Evolutionary conservation across 2,888 invertebrate genomes (phyloP).

Genomic region (Melinopterus prodromus): DNA sequence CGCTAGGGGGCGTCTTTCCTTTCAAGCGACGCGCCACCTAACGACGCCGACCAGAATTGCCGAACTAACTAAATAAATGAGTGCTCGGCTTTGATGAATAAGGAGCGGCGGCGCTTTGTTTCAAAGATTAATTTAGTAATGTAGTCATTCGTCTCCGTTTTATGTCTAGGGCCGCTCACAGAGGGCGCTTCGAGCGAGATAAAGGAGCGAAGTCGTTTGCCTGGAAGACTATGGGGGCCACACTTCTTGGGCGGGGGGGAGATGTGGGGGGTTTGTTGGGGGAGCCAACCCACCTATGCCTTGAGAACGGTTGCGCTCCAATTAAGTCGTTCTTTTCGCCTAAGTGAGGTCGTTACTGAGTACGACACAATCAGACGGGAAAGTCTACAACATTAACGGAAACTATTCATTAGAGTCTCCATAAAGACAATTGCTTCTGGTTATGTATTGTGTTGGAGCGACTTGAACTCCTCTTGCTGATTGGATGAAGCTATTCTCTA

Average conservation of each 20-base stretch:
- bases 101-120: slow-evolving; percentile 56
- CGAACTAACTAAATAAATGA: slow-evolving; percentile 59
- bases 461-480: not conserved
- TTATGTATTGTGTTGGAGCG: not conserved
- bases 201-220: not conserved
- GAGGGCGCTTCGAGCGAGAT: not conserved
- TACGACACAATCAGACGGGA: not conserved
- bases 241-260: not conserved
- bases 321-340: not conserved
- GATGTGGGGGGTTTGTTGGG: not conserved
- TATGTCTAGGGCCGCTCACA: slow-evolving; percentile 33
- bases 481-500: not conserved
- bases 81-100: slow-evolving; percentile 57
- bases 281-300: not conserved
- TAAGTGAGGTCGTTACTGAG: not conserved
- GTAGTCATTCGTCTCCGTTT: slow-evolving; percentile 60
- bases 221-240: not conserved
- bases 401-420: not conserved
- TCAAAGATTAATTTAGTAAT: slow-evolving; percentile 61
- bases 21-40: slow-evolving; percentile 36
- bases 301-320: not conserved
- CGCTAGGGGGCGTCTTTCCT: not conserved
- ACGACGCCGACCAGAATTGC: slow-evolving; percentile 49
- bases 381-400: not conserved
- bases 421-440: not conserved